Evolutionary conservation across 2,113 vertebrate species (phyloP).

Genomic region (Semicossyphus pulcher): DNA sequence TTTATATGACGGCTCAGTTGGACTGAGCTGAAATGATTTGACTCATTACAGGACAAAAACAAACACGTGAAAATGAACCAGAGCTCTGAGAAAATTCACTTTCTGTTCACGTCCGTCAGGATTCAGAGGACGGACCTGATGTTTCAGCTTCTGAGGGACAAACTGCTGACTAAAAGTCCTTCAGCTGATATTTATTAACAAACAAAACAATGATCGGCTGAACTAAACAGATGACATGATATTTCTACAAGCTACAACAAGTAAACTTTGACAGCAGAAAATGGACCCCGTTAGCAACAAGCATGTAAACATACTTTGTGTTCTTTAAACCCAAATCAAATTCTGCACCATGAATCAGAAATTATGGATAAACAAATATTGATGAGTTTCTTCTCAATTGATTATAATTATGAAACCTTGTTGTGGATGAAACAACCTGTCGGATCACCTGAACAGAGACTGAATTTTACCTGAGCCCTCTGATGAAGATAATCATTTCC

Average conservation of each 20-base stretch:
- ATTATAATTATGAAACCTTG: no score
- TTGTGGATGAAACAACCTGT: no score
- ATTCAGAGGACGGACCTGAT: not conserved
- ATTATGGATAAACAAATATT: no score
- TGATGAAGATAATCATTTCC: constrained; percentile 70
- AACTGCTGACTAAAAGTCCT: not conserved
- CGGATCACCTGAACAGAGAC: constrained; percentile 10
- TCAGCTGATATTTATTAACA: not conserved
- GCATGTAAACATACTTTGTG: not conserved
- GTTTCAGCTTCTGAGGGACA: no score
- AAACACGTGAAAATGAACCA: constrained; percentile 12
- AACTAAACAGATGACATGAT: not conserved
- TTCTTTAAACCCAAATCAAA: no score
- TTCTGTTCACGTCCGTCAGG: constrained; percentile 14
- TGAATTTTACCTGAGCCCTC: constrained; percentile 17
- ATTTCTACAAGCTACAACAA: not conserved
- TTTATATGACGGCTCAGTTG: constrained; percentile 41
- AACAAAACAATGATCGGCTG: not conserved
- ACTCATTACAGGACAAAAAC: constrained; percentile 19
- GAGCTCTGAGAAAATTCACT: constrained; percentile 15
- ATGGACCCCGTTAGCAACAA: not conserved
- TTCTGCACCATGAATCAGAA: no score
- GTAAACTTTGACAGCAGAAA: no score
- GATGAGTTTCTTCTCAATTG: no score
- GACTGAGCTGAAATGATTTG: constrained; percentile 25